Evolutionary conservation across 2,113 vertebrate species (phyloP), one percentile per base, ranked within the genome.

Genomic region (Hydrolagus affinis): DNA sequence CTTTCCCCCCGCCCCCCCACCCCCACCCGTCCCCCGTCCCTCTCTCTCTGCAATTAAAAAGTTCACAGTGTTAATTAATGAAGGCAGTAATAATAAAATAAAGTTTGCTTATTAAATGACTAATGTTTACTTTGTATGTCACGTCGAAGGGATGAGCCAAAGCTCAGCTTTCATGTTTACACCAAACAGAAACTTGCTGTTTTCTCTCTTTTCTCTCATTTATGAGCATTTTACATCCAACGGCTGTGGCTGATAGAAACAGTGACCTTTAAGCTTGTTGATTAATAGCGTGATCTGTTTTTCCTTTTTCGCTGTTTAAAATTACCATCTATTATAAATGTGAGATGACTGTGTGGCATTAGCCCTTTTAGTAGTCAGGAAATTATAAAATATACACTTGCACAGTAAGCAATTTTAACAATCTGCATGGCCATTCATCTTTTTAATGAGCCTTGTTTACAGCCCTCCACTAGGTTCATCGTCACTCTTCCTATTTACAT

Each of bases 381-480:
- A 95, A 95, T 95, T 94, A 93, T 93, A 94, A 93, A 94, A 94
- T 91, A 91, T 91, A 92, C 89, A 92, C 90, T 94, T 94, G 94
- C 94, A 87, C 91, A 94, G 93, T 94, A 94, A 94, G 95, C 95
- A 94, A 92, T 95, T 95, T 95, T 94, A 90, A 86, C 93, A 89
- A 90, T 92, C 91, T 88, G 91, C 90, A 89, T 87, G 91, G 90
- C 92, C 94, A 95, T 95, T 94, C 93, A 94, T 95, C 95, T 95
- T 95, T 93, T 95, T 95, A 95, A 95, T 95, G 94, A 95, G 94
- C 92, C 93, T 95, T 95, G 95, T 95, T 95, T 95, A 95, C 95
- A 95, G 94, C 94, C 91, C 88, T 89, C 91, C 87, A 90, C 93
- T 91, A 91, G 90, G 90, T 93, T 93, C 89, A 91, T 87, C 92